Evolutionary conservation across 1,140 invertebrate genomes (phyloP).

Genomic region (Druon quercuslanigerum): DNA sequence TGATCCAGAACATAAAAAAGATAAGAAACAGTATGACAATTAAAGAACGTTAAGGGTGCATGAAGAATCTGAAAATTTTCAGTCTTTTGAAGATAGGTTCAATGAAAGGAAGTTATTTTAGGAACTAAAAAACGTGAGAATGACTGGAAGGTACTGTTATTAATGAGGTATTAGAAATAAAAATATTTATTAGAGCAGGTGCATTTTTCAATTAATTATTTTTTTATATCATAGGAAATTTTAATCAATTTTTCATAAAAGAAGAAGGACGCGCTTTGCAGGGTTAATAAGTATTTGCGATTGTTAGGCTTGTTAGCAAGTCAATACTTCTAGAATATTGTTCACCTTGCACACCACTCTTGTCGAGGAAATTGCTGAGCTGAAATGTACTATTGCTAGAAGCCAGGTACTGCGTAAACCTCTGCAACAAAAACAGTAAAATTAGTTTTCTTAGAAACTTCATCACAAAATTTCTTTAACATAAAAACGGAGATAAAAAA

Average conservation of each 20-base stretch:
- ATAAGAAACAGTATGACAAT: conserved; percentile 43
- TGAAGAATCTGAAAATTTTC: too few species aligned
- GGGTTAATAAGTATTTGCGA: neutral
- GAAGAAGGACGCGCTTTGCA: neutral
- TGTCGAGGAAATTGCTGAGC: conserved; percentile 97
- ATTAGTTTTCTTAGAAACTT: neutral
- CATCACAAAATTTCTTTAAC: neutral
- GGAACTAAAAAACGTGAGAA: too few species aligned
- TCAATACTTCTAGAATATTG: conserved; percentile 42
- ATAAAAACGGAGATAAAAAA: neutral
- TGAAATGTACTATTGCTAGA: conserved; percentile 99
- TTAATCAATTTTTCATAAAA: neutral
- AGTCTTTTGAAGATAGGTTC: too few species aligned
- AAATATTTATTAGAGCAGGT: too few species aligned
- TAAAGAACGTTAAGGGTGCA: too few species aligned
- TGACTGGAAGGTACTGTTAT: too few species aligned
- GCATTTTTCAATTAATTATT: too few species aligned
- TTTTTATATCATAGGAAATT: too few species aligned
- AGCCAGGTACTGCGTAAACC: conserved; percentile 99
- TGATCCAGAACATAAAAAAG: conserved; percentile 56
- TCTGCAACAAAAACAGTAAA: conserved; percentile 82
- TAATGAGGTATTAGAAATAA: too few species aligned
- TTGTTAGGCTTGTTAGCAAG: neutral
- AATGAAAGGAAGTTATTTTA: too few species aligned
- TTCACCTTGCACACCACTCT: conserved; percentile 95